Base-by-base conservation (phyloP, 2,888 invertebrate genomes). In the Drosophila recens region DNA sequence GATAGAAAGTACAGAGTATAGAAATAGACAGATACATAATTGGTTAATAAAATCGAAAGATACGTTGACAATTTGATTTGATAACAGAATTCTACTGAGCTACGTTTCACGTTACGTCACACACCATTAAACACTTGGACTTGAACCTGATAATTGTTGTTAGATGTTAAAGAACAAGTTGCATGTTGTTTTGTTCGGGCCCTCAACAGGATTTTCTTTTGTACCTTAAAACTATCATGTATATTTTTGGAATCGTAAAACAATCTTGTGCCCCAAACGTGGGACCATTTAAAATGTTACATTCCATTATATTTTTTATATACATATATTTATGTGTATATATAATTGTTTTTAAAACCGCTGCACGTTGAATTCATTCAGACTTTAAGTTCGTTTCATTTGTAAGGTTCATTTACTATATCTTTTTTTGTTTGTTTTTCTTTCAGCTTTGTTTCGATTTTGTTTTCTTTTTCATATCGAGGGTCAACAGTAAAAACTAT, bases 301-400 rank as follows among this genome's bases (percentile, higher is more conserved):
- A 52, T 62, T 71, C 56, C 49, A 58, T 49, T 52, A 51, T 36
- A 38, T 20, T 65, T 67, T 27, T 30, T 30, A 30, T 53, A 17
- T 20, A 20, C 20, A 67, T 46, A 53, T 46, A 11, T 49, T 52
- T 66, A 53, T 67, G 48, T 79, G 61, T 79, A 75, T 77, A 67
- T 67, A 65, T 75, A 69, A 53, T 64, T 76, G 65, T 77, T 77
- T 71, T 80, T 75, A 89, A 84, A 84, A 84, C 84, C 84, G 84
- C 89, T 89, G 87, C 89, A 87, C 81, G 81, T 84, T 87, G 71
- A 75, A 75, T 84, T 87, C 84, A 74, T 74, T 86, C 86, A 86
- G 89, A 87, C 90, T 89, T 86, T 89, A 86, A 80, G 86, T 89
- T 89, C 88, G 73, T 75, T 86, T 87, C 82, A 65, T 87, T 80